Evolutionary conservation across 30 jellyfish, hydroid and myxozoan genomes (phyloP), one percentile per base, ranked within the genome.

Genomic region (Hydractinia symbiolongicarpus): DNA sequence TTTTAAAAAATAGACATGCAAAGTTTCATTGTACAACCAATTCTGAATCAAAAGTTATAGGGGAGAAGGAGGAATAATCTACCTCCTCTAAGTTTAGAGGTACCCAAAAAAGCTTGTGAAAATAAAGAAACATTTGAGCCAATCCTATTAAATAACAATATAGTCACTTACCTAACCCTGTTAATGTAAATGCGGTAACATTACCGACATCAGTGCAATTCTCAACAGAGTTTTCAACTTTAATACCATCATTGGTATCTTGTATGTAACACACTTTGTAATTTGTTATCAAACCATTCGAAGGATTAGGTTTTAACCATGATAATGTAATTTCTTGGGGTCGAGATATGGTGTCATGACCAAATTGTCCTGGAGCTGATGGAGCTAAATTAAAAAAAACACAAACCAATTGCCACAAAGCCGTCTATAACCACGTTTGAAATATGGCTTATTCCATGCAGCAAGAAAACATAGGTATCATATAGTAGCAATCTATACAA

Each of bases 231-330:
- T 51, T 64, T 30, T 30, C 2, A 9, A 64, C 74, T 64, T 64
- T 64, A n/a, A n/a, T 4, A 9, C 74, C 74, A 64, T 64, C 74
- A 64, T 64, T 51, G 4, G 74, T 64, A 13, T 64, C 74, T n/a
- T 51, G 74, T n/a, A 64, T 13, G 17, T 64, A 64, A 64, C 74
- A 64, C 19, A 64, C 74, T 6, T 51, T 7, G 74, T 64, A 64
- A 13, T 51, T 51, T 64, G 74, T 64, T 7, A 64, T 64, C 19
- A n/a, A n/a, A n/a, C 74, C 74, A 64, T 64, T 64, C 0, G 74
- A n/a, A 6, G 74, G 74, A 4, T 1, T 64, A 7, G 74, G 74
- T 64, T n/a, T 51, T 13, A n/a, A 9, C 74, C 74, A 64, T 6
- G 19, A n/a, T 64, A 64, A 7, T 6, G 7, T 64, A 44, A 64